Conservation (phyloP, 2,888 invertebrate genomes). For the Raillietiella orientalis region DNA sequence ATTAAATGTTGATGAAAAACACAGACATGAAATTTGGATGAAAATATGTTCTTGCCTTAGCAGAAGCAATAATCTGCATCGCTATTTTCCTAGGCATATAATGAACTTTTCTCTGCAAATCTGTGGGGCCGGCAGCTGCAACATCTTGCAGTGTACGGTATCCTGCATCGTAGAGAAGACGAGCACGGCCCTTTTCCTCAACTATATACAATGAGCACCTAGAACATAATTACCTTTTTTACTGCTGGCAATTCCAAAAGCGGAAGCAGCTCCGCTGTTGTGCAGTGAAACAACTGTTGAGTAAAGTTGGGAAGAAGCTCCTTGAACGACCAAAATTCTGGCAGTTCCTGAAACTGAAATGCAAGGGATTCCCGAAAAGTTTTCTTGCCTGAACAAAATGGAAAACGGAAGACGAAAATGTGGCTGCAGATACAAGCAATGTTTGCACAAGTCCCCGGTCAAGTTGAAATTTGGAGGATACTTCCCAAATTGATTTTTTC, state of each 20-base stretch:
- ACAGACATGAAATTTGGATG: too few relatives aligned
- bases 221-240: constrained; percentile 25
- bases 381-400: constrained; percentile 33
- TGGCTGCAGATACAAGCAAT: constrained; percentile 29
- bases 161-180: constrained; percentile 48
- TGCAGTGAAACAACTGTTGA: constrained; percentile 41
- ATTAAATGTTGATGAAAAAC: too few relatives aligned
- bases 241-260: constrained; percentile 67
- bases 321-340: constrained; percentile 46
- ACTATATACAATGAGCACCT: constrained; percentile 1
- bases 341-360: constrained; percentile 20
- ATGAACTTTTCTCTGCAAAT: constrained; percentile 26
- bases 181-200: constrained; percentile 31
- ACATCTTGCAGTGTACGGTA: constrained; percentile 38
- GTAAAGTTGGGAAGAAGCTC: constrained; percentile 39
- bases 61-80: constrained; percentile 46
- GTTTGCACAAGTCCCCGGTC: constrained; percentile 27
- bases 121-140: constrained; percentile 30
- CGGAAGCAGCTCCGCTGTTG: constrained; percentile 37
- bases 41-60: constrained; percentile 26
- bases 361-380: neutral
- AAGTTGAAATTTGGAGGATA: constrained; percentile 13
- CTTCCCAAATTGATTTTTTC: constrained; percentile 4
- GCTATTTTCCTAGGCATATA: constrained; percentile 39
- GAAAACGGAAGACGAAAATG: constrained; percentile 38